These are phyloP conservation scores for Lonchura striata DNA, from an alignment of 2,113 vertebrate species.

Conservation along the genomic window DNA sequence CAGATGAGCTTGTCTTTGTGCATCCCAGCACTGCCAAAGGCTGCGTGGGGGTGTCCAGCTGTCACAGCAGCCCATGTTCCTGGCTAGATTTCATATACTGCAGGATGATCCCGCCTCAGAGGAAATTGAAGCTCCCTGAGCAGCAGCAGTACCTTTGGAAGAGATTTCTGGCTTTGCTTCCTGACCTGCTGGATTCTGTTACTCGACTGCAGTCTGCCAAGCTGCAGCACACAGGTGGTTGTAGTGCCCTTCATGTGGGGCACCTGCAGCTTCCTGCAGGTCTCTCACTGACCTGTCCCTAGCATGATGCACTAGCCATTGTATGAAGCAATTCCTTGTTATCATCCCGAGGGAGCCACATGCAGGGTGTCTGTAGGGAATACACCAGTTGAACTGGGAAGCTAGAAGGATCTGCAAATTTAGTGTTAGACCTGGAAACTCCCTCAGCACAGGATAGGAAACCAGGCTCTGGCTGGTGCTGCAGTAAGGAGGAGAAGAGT, in stretches of 20 bases:
- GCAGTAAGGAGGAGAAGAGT: neutral
- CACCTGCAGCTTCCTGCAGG: neutral
- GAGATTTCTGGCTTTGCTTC: neutral
- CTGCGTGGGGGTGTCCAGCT: neutral
- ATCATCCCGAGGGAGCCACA: neutral
- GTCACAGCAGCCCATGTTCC: neutral
- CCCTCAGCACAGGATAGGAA: neutral
- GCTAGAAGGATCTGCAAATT: neutral
- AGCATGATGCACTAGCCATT: fast-evolving
- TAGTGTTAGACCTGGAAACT: neutral
- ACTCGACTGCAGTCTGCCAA: neutral
- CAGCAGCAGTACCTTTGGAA: neutral
- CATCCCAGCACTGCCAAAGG: neutral
- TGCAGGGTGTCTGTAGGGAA: neutral
- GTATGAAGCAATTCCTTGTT: neutral
- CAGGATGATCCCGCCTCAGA: neutral
- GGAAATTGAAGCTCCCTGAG: neutral
- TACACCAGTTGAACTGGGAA: neutral
- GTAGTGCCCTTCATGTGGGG: too few relatives aligned
- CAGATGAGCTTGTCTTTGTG: neutral
- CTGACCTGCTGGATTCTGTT: neutral
- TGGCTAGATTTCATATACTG: neutral
- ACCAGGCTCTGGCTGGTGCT: neutral
- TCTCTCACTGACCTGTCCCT: fast-evolving
- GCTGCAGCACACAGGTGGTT: neutral